Evolutionary conservation across 1,140 invertebrate genomes (phyloP), one percentile per base, ranked within the genome.

Genomic region (Wiebesia pumilae): DNA sequence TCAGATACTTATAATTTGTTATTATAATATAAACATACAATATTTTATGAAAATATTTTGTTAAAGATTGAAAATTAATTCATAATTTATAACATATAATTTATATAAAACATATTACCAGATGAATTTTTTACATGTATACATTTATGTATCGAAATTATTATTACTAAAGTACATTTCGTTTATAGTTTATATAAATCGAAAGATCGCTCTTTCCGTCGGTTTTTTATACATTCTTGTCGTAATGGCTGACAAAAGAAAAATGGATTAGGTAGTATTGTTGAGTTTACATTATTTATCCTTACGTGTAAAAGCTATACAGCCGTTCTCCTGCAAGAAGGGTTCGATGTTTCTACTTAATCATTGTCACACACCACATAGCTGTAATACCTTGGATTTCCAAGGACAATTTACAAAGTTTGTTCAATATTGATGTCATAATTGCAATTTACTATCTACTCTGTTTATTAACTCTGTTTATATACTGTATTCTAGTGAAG

Each of bases 271-370:
- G 0, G 30, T n/a, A 24, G 38, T 62, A 38, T 80, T 62, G 47
- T 30, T 62, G 2, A 79, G 0, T 54, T 51, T 43, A 79, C 16
- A 51, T 27, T 79, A 79, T 35, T 38, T 71, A 27, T 27, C 58
- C 58, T 62, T 62, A 27, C 3, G 6, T 62, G 10, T 62, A 62
- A 62, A 27, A 62, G 58, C 58, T 62, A 62, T 27, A 47, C 43
- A 62, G 58, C 27, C 24, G 1, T 24, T 62, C 10, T 62, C 38
- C 47, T 38, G 40, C 40, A 6, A 43, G n/a, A 24, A 27, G 47
- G 30, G 4, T 47, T 54, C 65, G 43, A 51, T 38, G 16, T 30
- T 81, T 51, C 67, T 83, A 67, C 81, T 83, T 73, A 83, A 83
- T 83, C 81, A 83, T 71, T 40, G 67, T 47, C 65, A 47, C 27